Evolutionary conservation across 2,888 invertebrate species (phyloP).

Genomic region (Andrena minutula): DNA sequence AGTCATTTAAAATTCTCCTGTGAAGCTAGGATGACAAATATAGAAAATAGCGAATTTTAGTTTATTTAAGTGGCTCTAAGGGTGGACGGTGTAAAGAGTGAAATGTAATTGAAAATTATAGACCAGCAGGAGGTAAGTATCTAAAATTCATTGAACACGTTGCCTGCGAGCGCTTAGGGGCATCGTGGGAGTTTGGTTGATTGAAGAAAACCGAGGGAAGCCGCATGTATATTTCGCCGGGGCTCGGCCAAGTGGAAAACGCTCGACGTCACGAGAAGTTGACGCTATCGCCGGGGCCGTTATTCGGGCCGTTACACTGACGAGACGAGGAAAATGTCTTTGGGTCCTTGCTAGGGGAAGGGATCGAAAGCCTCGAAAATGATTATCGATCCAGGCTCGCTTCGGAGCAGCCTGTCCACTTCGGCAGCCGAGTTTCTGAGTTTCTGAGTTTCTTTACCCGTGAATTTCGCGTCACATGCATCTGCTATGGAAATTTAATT

Average conservation of each 20-base stretch:
- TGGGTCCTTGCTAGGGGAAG: neutral
- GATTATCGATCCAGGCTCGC: conserved; percentile 30
- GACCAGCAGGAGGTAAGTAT: neutral
- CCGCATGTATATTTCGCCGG: conserved; percentile 65
- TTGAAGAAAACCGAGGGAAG: conserved; percentile 26
- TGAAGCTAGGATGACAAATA: neutral
- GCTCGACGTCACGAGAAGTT: conserved; percentile 74
- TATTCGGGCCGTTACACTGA: conserved; percentile 68
- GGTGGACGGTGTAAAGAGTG: neutral
- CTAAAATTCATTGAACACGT: conserved; percentile 29
- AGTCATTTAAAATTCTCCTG: neutral
- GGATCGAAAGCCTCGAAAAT: conserved; percentile 46
- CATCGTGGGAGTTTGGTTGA: conserved; percentile 4
- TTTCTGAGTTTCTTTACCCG: neutral
- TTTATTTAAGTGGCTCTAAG: neutral
- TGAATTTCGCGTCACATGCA: neutral
- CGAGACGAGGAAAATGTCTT: conserved; percentile 56
- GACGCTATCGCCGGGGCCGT: conserved; percentile 66
- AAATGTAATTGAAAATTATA: neutral
- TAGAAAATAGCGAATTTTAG: neutral
- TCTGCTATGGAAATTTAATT: neutral
- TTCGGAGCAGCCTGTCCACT: neutral
- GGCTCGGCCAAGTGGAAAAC: conserved; percentile 75
- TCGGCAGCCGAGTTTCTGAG: neutral
- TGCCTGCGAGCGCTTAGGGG: neutral